Evolutionary conservation across 1,140 invertebrate species (phyloP).

Genomic region (Atopsyche davidsoni): DNA sequence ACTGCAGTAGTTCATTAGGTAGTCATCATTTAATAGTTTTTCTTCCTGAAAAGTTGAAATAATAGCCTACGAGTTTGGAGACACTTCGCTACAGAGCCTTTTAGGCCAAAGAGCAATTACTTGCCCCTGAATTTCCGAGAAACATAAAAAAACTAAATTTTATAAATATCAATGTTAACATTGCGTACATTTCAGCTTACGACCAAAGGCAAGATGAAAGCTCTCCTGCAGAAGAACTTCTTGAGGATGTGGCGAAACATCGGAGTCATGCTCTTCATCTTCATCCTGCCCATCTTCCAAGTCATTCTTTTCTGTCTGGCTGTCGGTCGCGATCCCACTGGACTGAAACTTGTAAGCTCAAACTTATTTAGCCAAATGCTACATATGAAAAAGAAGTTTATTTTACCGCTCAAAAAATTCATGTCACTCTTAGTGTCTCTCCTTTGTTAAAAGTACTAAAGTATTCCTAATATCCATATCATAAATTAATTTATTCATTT

Average conservation of each 20-base stretch:
- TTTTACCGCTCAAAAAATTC: background rate
- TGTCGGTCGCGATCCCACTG: slow-evolving; percentile 84
- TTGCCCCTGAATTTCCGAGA: too few species aligned
- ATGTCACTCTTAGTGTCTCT: too few species aligned
- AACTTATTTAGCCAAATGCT: background rate
- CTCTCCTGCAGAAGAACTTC: slow-evolving; percentile 88
- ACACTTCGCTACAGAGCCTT: too few species aligned
- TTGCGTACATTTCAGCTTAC: slow-evolving; percentile 50
- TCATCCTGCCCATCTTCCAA: slow-evolving; percentile 85
- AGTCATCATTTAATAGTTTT: too few species aligned
- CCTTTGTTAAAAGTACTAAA: too few species aligned
- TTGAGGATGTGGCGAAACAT: slow-evolving; percentile 89
- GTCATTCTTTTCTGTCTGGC: slow-evolving; percentile 93
- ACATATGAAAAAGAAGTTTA: background rate
- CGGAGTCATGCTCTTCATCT: slow-evolving; percentile 87
- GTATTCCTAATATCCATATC: too few species aligned
- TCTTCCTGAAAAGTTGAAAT: too few species aligned
- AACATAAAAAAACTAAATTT: slow-evolving; percentile 1
- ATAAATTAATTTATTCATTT: too few species aligned
- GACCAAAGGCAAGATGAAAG: slow-evolving; percentile 64
- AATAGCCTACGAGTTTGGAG: background rate
- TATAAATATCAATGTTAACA: background rate
- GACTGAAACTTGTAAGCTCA: slow-evolving; percentile 61
- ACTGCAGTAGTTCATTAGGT: too few species aligned
- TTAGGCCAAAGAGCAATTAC: too few species aligned